Evolutionary conservation across 2,797 vertebrate genomes (phyloP), one percentile per base, ranked within the genome.

Genomic region (Poliocrania exsul): DNA sequence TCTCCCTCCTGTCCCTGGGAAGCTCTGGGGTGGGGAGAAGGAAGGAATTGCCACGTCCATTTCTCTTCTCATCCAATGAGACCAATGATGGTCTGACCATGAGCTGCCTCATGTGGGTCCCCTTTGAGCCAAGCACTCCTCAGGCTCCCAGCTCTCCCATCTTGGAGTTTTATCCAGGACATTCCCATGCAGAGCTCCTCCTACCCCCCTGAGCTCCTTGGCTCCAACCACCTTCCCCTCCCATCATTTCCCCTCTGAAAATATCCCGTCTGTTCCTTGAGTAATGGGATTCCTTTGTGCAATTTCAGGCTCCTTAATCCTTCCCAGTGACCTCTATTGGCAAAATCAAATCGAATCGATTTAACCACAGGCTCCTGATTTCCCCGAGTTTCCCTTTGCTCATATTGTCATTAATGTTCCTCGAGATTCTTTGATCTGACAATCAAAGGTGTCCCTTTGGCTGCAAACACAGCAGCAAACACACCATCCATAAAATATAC

Each of bases 301-400:
- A 60, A 6, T 89, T 81, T 89, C 85, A 74, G 81, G 83, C 95
- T 71, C 28, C 88, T 86, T 96, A 91, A 82, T 73, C 25, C 95
- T 96, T 96, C 77, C 54, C 15, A 1, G 53, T n/a, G 82, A 69
- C 94, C 92, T 95, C 88, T 90, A 66, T 71, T 72, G 79, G 66
- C 67, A 85, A 65, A 92, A 95, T 83, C 88, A 93, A 95, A 89
- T 86, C 65, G 83, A 88, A 93, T 91, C 94, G 42, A 88, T 93
- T 87, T 84, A 84, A 84, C 90, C 95, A 64, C 92, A 70, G 11
- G 38, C 67, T 95, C 95, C 94, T 75, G 33, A 81, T 88, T 95
- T 94, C 92, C 92, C 56, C 46, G 83, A 86, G 73, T 61, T 94
- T 81, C 50, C 56, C 79, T 57, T 70, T 70, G 61, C 79, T 71